phyloP scores from a whole-genome alignment of 35 echinoderm and acorn worm species.

The Holothuria glaberrima region DNA sequence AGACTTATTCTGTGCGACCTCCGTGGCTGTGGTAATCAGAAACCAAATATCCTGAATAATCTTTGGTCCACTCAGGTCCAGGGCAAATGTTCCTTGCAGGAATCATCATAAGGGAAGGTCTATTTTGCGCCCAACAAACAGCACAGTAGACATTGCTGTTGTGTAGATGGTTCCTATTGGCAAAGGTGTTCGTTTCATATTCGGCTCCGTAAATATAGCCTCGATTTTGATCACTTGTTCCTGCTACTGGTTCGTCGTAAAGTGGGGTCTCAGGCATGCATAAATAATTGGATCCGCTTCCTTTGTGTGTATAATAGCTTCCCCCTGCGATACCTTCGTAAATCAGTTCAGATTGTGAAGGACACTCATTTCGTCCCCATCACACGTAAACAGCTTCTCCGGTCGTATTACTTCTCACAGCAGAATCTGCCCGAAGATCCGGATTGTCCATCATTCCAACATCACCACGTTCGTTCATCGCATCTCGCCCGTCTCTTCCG shows the following conservation, averaged over 20 bases:
- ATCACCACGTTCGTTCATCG: no score
- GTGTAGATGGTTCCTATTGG: neutral
- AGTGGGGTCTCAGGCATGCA: conserved; percentile 46
- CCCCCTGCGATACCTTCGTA: conserved; percentile 39
- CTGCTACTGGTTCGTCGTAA: conserved; percentile 30
- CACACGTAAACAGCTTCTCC: conserved; percentile 45
- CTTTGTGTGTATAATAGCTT: conserved; percentile 41
- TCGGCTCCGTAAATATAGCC: conserved; percentile 36
- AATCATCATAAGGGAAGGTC: conserved; percentile 28
- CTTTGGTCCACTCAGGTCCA: conserved; percentile 34
- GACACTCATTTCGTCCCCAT: conserved; percentile 45
- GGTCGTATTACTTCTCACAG: no score
- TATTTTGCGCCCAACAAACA: neutral
- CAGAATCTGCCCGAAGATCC: no score
- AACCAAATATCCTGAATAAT: conserved; percentile 64
- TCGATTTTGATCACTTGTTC: neutral
- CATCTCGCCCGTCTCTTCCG: no score
- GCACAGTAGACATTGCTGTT: conserved; percentile 26
- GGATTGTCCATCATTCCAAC: no score
- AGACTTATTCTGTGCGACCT: conserved; percentile 32
- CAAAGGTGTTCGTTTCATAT: conserved; percentile 41
- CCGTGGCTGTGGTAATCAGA: conserved; percentile 27
- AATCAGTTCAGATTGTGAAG: neutral
- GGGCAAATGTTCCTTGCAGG: conserved; percentile 70
- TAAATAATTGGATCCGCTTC: conserved; percentile 42